Conservation (phyloP, 2,888 invertebrate species). For the Serripes groenlandicus region DNA sequence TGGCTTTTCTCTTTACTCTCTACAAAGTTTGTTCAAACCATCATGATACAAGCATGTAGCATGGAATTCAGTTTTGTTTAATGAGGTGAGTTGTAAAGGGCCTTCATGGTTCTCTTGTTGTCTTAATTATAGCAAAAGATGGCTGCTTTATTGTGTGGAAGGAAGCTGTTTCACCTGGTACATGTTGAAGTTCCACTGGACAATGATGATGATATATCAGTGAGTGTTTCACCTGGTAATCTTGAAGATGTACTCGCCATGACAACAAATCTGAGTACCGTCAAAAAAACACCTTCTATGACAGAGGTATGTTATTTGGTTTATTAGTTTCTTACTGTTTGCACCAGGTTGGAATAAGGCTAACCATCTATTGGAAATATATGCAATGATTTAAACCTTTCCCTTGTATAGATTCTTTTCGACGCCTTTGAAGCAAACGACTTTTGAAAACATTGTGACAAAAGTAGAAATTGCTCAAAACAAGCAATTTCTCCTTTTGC, state of each 20-base stretch:
- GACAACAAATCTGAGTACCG: constrained; percentile 50
- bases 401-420: too few relatives aligned
- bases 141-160: constrained; percentile 63
- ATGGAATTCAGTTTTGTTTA: too few relatives aligned
- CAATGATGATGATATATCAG: constrained; percentile 44
- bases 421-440: too few relatives aligned
- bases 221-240: constrained; percentile 39
- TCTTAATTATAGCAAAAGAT: constrained; percentile 42
- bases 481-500: too few relatives aligned
- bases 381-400: too few relatives aligned
- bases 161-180: constrained; percentile 46
- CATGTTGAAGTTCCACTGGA: constrained; percentile 66
- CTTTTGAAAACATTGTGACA: background rate
- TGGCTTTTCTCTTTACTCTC: too few relatives aligned
- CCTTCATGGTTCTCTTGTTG: background rate
- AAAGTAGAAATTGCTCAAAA: background rate
- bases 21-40: too few relatives aligned
- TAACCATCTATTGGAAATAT: too few relatives aligned
- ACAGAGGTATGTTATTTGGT: constrained; percentile 71
- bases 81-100: background rate
- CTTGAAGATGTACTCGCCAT: constrained; percentile 34
- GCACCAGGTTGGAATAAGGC: too few relatives aligned
- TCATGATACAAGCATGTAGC: too few relatives aligned
- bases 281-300: constrained; percentile 63
- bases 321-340: too few relatives aligned